Base-by-base conservation (phyloP, 2,888 invertebrate genomes). In the Nematopogon swammerdamellus region DNA sequence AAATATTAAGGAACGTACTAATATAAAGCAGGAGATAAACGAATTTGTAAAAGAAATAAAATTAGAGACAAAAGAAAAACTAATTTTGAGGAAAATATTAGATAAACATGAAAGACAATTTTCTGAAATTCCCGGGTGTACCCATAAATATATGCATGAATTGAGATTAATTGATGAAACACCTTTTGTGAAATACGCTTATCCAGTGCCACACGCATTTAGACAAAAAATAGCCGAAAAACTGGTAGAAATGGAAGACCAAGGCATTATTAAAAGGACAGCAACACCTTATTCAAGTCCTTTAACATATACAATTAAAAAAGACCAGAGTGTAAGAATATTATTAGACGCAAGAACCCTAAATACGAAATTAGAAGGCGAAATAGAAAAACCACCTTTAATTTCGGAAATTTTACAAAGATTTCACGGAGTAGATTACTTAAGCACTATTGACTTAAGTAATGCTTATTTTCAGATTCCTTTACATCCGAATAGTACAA, bases 271-370 rank as follows among this genome's bases (percentile, higher is more conserved):
- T 19, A 58, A 59, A 51, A 30, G 59, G 46, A 59, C 59, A 11
- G 50, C 51, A 5, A 61, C 60, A 20, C 54, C 56, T 1, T 63
- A 58, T 51, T 56, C 59, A n/a, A 63, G 62, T 45, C 64, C 63
- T 1, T 48, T 63, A 18, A 56, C 60, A 2, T 57, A 59, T 8
- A 57, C 58, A 0, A 43, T 53, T 19, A 65, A 63, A 50, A 62
- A 57, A 44, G 60, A 64, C 48, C 59, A 59, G 1, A 49, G 53
- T 6, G 50, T 63, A 2, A 52, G 64, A 4, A 54, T 64, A 19
- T 61, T 63, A 51, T 50, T 63, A 16, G 63, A 64, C 52, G 63
- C 63, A 0, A 42, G 65, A 11, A 54, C 51, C 46, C 44, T 64
- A 2, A 65, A 65, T 53, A 53, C 53, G 11, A 47, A 53, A 19